Base-by-base conservation (phyloP, 2,113 vertebrate species). In the Dipodomys merriami region DNA sequence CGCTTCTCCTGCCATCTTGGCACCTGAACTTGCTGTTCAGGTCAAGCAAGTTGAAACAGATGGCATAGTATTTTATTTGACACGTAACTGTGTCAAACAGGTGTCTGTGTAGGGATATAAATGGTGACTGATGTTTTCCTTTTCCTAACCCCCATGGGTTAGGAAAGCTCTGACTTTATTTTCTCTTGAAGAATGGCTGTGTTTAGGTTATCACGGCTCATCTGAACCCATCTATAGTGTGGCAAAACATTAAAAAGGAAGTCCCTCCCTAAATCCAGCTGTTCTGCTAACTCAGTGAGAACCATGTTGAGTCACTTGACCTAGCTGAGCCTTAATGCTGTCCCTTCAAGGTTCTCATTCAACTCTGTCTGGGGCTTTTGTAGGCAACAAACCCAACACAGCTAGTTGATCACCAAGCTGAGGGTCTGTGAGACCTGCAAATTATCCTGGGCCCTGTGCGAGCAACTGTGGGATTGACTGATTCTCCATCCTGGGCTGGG, bases 21-120 rank as follows among this genome's bases (percentile, higher is more conserved):
- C 90, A 76, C 71, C 67, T 73, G 87, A 80, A 91, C 94, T 78
- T 64, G 81, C 65, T 15, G 6, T 72, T 90, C 96, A 49, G 85
- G 95, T 90, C 92, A 80, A 87, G 72, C 77, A 15, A 89, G 94
- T 80, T 80, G 39, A 49, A 80, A 27, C 67, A 27, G 23, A 33
- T 77, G 60, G 69, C 53, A 12, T 19, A 15, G 53, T 84, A 7
- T 64, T 91, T 76, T 94, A 87, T 62, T 60, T 78, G 86, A 67
- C 29, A 30, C 16, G 20, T 94, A 27, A 44, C 69, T 57, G 30
- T 93, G 60, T 81, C 81, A 82, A 60, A 65, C 85, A 80, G 33
- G 65, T 67, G 5, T 94, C 57, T 86, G 39, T 86, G 78, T 64
- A 33, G 76, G 64, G 83, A 46, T 20, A 88, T 86, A 90, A 86